A percentile compares a stretch with the other conserved stretches of the same genome.
Evolutionary conservation across 2,888 invertebrate genomes (phyloP).

Genomic region (Aphodius granarius): DNA sequence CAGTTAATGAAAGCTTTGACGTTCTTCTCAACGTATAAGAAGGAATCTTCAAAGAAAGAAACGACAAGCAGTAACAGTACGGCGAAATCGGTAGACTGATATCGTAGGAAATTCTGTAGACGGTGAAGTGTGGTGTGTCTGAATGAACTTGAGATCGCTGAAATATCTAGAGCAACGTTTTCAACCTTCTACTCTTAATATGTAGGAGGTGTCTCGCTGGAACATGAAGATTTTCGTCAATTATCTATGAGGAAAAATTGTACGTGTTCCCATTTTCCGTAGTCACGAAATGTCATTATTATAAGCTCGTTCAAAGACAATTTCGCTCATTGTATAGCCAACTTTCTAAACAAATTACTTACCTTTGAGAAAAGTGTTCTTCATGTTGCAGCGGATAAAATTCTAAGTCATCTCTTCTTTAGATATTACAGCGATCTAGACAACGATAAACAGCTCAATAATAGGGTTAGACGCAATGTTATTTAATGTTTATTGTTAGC

Average conservation of each 20-base stretch:
- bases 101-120: not conserved
- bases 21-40: slow-evolving; percentile 84
- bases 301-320: not conserved
- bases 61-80: slow-evolving; percentile 19
- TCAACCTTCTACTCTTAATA: not conserved
- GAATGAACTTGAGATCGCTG: not conserved
- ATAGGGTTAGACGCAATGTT: not conserved
- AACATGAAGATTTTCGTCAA: not conserved
- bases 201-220: not conserved
- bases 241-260: not conserved
- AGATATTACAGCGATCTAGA: not conserved
- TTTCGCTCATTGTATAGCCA: not conserved
- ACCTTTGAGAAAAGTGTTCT: not conserved
- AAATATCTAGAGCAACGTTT: slow-evolving; percentile 4
- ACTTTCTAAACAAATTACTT: not conserved
- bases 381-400: not conserved
- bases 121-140: not conserved
- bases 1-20: slow-evolving; percentile 89
- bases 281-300: not conserved
- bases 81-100: not conserved
- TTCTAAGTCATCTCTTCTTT: not conserved
- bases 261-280: not conserved
- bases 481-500: not conserved
- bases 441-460: not conserved
- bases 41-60: slow-evolving; percentile 52